Base-by-base conservation (phyloP, 2,888 invertebrate genomes). In the Perithous albicinctus region DNA sequence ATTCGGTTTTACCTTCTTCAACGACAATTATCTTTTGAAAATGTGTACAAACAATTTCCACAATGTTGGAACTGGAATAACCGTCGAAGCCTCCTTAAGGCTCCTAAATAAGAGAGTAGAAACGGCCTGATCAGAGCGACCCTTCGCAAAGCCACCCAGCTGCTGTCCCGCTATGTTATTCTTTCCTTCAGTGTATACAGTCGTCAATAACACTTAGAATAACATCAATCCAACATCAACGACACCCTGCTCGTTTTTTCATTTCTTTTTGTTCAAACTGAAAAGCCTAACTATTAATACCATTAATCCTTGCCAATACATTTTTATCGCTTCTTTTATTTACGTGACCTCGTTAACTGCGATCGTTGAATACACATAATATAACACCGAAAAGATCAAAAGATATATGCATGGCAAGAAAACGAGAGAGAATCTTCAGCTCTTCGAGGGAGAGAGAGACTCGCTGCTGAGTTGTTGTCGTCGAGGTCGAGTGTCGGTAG, bases 401-500 rank as follows among this genome's bases (percentile, higher is more conserved):
- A 26, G n/a, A 41, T 63, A 46, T 12, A 15, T n/a, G 26, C 38
- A 63, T n/a, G 41, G n/a, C n/a, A n/a, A n/a, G 23, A 23, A 18
- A 2, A 15, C n/a, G 35, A 20, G 20, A 54, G 29, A 48, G 12
- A n/a, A n/a, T n/a, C n/a, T n/a, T n/a, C n/a, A n/a, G n/a, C n/a
- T n/a, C n/a, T n/a, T n/a, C n/a, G 66, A 56, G n/a, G 41, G 38
- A 56, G 38, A 72, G 54, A 18, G 15, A 7, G 8, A 6, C 32
- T 54, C 32, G 48, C 12, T 54, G 63, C 41, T 61, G 61, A 61
- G 67, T 59, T 63, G 67, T 79, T 80, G 66, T n/a, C n/a, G 43
- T 80, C 80, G 74, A 70, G 75, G 69, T 75, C 80, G 70, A 70
- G 66, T 23, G 32, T 41, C n/a, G 70, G 41, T n/a, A n/a, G n/a